Conservation (phyloP, 2,797 vertebrate genomes). For the Malacoctenus gilli region DNA sequence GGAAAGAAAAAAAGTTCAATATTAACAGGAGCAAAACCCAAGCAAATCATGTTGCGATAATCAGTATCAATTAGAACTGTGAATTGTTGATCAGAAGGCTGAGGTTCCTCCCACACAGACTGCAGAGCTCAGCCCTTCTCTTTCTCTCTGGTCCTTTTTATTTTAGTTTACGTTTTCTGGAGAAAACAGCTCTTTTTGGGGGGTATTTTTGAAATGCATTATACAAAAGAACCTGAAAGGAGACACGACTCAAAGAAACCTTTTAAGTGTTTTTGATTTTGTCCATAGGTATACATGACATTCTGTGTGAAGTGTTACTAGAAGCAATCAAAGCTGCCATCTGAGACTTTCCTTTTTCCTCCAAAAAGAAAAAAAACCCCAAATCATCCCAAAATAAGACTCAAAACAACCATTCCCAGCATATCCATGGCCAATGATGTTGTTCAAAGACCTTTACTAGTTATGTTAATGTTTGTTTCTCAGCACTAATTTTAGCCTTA, state of each 20-base stretch:
- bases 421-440: slow-evolving; percentile 76
- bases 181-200: slow-evolving; percentile 4
- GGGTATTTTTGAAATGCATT: slow-evolving; percentile 60
- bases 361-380: slow-evolving; percentile 24
- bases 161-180: slow-evolving; percentile 37
- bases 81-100: slow-evolving; percentile 71
- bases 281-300: slow-evolving; percentile 71
- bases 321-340: slow-evolving; percentile 88
- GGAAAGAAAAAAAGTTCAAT: slow-evolving; percentile 37
- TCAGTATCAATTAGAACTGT: slow-evolving; percentile 81
- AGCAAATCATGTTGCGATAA: slow-evolving; percentile 86
- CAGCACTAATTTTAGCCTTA: slow-evolving; percentile 86
- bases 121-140: slow-evolving; percentile 64
- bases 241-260: slow-evolving; percentile 67
- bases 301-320: slow-evolving; percentile 84
- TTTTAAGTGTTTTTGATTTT: slow-evolving; percentile 72
- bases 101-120: slow-evolving; percentile 65
- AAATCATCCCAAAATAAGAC: slow-evolving; percentile 71
- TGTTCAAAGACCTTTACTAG: slow-evolving; percentile 76
- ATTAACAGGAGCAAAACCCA: slow-evolving; percentile 73
- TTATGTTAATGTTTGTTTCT: slow-evolving; percentile 72
- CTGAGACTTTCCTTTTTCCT: slow-evolving; percentile 72
- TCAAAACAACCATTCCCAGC: slow-evolving; percentile 77
- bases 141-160: slow-evolving; percentile 48
- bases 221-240: slow-evolving; percentile 57